Conservation (phyloP, 1,140 invertebrate genomes). For the Lordiphosa mommai region DNA sequence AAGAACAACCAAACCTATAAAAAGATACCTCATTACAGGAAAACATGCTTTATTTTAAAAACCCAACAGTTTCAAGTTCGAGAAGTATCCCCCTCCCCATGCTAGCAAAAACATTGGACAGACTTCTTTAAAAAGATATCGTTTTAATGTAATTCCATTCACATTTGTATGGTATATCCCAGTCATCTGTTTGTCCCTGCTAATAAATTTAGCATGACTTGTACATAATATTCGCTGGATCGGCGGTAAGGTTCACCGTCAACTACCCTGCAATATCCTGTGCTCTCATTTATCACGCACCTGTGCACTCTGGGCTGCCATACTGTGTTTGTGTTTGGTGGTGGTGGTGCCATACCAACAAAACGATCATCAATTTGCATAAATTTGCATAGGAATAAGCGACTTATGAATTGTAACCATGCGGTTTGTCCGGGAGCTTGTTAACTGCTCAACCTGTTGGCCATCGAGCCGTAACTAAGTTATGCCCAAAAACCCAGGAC, state of each 20-base stretch:
- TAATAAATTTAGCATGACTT: too few relatives aligned
- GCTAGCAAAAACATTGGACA: too few relatives aligned
- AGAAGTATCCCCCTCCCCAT: too few relatives aligned
- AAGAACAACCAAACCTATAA: too few relatives aligned
- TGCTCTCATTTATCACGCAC: constrained; percentile 66
- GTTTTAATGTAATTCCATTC: too few relatives aligned
- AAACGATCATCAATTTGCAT: constrained; percentile 60
- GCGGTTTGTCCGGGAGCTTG: constrained; percentile 30
- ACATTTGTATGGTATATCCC: too few relatives aligned
- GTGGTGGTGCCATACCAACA: constrained; percentile 20
- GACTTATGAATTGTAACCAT: background rate
- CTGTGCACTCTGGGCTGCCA: constrained; percentile 34
- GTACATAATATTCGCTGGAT: background rate
- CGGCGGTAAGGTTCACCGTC: background rate
- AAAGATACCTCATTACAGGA: too few relatives aligned
- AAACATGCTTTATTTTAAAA: too few relatives aligned
- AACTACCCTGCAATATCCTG: constrained; percentile 26
- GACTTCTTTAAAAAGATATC: too few relatives aligned
- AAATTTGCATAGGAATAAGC: constrained; percentile 57
- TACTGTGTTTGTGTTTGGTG: background rate
- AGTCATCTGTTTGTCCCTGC: too few relatives aligned
- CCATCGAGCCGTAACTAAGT: constrained; percentile 46
- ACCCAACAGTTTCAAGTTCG: too few relatives aligned
- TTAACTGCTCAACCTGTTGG: constrained; percentile 7
- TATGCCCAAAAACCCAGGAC: constrained; percentile 46